phyloP scores from a whole-genome alignment of 2,797 vertebrate genomes.

The Sorex maritimensis region DNA sequence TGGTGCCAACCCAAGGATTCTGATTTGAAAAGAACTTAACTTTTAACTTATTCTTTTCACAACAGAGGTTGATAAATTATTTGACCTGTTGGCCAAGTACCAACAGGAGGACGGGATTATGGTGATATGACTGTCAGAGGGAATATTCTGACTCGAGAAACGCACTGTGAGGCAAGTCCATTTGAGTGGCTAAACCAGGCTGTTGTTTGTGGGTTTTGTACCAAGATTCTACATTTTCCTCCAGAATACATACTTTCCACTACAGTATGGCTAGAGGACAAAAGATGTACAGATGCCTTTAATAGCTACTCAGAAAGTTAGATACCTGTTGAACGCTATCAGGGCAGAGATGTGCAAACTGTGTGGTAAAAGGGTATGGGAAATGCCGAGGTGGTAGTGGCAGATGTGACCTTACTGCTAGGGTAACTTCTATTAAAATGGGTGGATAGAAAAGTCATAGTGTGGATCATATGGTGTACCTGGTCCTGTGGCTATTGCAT shows the following conservation, averaged over 20 bases:
- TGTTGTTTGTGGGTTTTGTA: neutral
- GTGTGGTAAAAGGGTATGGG: neutral
- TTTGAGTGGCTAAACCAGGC: neutral
- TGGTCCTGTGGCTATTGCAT: neutral
- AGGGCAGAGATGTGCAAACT: neutral
- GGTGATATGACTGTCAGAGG: neutral
- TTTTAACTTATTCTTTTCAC: neutral
- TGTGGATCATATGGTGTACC: fast-evolving
- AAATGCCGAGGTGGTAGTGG: neutral
- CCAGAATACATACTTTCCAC: neutral
- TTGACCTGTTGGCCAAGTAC: neutral
- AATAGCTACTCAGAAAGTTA: neutral
- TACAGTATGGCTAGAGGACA: neutral
- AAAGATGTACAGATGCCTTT: neutral
- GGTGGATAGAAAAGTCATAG: neutral
- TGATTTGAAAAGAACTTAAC: constrained; percentile 5
- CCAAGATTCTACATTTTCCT: neutral
- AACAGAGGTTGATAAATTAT: neutral
- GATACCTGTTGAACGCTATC: neutral
- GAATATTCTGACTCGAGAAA: neutral
- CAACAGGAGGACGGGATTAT: neutral
- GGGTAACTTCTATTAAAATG: neutral
- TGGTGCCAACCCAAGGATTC: neutral
- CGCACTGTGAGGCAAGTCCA: neutral
- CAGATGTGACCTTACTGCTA: neutral